phyloP scores from a whole-genome alignment of 2,888 invertebrate genomes.

The Phorcus lineatus region DNA sequence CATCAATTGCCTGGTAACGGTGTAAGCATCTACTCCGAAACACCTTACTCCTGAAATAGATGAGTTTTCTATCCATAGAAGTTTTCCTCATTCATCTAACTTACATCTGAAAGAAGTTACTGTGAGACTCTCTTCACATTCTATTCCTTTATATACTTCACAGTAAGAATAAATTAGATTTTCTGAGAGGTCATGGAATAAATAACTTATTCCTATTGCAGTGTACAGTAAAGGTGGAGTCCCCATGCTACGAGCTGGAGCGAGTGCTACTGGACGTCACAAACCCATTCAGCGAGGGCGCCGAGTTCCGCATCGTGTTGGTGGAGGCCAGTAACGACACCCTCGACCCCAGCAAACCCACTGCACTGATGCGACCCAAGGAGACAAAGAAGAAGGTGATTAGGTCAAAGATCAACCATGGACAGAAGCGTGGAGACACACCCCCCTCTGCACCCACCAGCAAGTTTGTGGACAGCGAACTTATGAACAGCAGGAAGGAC shows the following conservation, averaged over 20 bases:
- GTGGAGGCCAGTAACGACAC: slow-evolving; percentile 64
- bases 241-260: slow-evolving; percentile 73
- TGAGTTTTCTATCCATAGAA: too few relatives aligned
- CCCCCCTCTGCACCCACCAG: slow-evolving; percentile 54
- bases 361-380: slow-evolving; percentile 50
- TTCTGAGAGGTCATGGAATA: neutral
- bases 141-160: neutral
- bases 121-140: too few relatives aligned
- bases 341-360: slow-evolving; percentile 49
- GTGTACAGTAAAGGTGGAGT: slow-evolving; percentile 66
- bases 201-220: slow-evolving; percentile 41
- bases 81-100: too few relatives aligned
- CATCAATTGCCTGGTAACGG: too few relatives aligned
- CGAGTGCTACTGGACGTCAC: slow-evolving; percentile 65
- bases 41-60: too few relatives aligned
- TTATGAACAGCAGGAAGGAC: neutral
- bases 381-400: slow-evolving; percentile 59
- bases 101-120: too few relatives aligned
- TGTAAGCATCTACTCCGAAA: too few relatives aligned
- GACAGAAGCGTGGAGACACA: slow-evolving; percentile 58
- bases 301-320: slow-evolving; percentile 70
- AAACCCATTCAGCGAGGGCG: slow-evolving; percentile 72
- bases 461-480: slow-evolving; percentile 40
- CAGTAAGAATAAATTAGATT: neutral
- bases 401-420: slow-evolving; percentile 65